Conservation (phyloP, 64 coral and sea anemone genomes). For the Porites australiensis region DNA sequence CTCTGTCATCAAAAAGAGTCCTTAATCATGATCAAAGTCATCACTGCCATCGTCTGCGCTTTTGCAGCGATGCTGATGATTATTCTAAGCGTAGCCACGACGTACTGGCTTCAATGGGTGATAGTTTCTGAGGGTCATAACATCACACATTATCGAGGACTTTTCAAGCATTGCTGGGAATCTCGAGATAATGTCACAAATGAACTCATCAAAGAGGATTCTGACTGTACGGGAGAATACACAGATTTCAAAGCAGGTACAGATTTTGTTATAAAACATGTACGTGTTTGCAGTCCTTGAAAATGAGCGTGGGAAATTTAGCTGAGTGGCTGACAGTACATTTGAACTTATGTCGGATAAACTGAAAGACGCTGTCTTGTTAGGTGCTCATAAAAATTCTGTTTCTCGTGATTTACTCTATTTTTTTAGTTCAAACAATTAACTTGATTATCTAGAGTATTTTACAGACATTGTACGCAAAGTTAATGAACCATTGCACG, state of each 20-base stretch:
- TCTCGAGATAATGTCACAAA: slow-evolving; percentile 57
- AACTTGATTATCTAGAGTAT: not conserved
- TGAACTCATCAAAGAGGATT: not conserved
- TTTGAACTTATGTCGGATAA: not conserved
- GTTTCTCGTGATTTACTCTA: not conserved
- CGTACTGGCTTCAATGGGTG: slow-evolving; percentile 73
- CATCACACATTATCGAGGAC: slow-evolving; percentile 63
- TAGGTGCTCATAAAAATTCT: not conserved
- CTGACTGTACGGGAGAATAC: slow-evolving; percentile 1
- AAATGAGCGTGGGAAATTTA: slow-evolving; percentile 5
- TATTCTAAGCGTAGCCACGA: slow-evolving; percentile 64
- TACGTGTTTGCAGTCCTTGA: not conserved
- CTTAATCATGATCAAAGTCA: slow-evolving; percentile 76
- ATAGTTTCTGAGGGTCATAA: slow-evolving; percentile 47
- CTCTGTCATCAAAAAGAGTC: not conserved
- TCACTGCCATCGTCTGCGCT: slow-evolving; percentile 62
- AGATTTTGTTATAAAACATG: not conserved
- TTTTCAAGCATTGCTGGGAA: slow-evolving; percentile 66
- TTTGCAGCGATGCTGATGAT: slow-evolving; percentile 74
- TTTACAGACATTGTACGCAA: not conserved
- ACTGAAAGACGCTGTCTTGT: not conserved
- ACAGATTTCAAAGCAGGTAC: slow-evolving; percentile 9
- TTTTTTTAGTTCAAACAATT: not conserved
- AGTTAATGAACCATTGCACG: slow-evolving; percentile 15
- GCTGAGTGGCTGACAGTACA: not conserved